These are phyloP conservation scores for Melangyna quadrimaculata DNA, from an alignment of 2,888 invertebrate species.

Conservation along the genomic window DNA sequence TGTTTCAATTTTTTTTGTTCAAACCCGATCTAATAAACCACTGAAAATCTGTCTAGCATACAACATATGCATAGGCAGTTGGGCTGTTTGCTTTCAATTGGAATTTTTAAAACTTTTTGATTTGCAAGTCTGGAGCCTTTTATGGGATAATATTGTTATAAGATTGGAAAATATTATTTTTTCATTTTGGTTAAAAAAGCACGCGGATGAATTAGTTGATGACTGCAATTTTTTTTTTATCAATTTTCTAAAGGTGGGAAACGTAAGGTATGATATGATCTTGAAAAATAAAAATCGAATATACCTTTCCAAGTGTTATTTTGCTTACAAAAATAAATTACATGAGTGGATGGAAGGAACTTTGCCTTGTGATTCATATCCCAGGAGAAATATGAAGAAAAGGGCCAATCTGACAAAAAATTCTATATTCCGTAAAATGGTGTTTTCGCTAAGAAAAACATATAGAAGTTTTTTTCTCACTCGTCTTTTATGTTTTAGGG, in stretches of 20 bases:
- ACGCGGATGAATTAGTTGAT: neutral
- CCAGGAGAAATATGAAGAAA: too few species aligned
- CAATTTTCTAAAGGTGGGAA: neutral
- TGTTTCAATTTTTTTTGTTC: neutral
- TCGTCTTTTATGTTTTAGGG: too few species aligned
- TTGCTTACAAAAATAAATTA: too few species aligned
- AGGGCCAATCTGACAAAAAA: too few species aligned
- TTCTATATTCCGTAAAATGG: too few species aligned
- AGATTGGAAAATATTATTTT: slow-evolving; percentile 24
- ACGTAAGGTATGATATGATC: too few species aligned
- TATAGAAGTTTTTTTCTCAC: too few species aligned
- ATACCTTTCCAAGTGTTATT: too few species aligned
- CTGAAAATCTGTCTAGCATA: neutral
- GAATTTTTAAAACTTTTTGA: slow-evolving; percentile 30
- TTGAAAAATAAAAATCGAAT: too few species aligned
- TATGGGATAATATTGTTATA: neutral
- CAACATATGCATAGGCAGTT: neutral
- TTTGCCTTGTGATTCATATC: too few species aligned
- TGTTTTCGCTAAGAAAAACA: too few species aligned
- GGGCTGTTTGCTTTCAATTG: slow-evolving; percentile 50
- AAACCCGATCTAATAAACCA: neutral
- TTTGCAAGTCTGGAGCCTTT: neutral
- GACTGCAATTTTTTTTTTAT: neutral
- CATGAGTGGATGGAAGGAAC: too few species aligned
- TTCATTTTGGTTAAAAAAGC: neutral